Evolutionary conservation across 2,113 vertebrate genomes (phyloP).

Genomic region (Microtus montanus): DNA sequence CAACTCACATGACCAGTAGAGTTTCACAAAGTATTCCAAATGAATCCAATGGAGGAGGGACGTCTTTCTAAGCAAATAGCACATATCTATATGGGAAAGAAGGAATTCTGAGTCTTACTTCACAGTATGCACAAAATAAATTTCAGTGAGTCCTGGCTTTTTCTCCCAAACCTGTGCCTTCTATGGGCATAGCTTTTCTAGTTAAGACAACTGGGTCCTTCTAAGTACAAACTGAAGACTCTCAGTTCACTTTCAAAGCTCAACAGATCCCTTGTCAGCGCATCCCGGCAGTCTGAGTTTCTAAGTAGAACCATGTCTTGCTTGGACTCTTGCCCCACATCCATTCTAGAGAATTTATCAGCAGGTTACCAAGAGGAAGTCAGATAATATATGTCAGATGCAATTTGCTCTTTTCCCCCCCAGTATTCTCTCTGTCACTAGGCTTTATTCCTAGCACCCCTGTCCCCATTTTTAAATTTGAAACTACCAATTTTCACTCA

Average conservation of each 20-base stretch:
- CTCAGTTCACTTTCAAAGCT: background rate
- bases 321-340: background rate
- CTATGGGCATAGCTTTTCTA: background rate
- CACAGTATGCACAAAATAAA: background rate
- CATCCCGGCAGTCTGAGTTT: background rate
- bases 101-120: background rate
- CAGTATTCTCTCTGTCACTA: background rate
- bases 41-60: background rate
- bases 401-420: background rate
- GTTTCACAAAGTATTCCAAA: constrained; percentile 8
- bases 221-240: background rate
- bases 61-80: background rate
- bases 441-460: background rate
- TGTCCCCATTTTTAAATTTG: background rate
- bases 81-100: background rate
- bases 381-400: too few relatives aligned
- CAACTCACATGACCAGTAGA: background rate
- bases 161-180: background rate
- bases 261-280: background rate
- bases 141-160: background rate
- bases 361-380: background rate
- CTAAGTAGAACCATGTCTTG: background rate
- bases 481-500: background rate
- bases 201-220: background rate
- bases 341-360: background rate